Percentiles rank a stretch among this genome's conserved stretches.
These are phyloP conservation scores for Rhynchomys soricoides DNA, from an alignment of 2,113 vertebrate species.

Conservation along the genomic window DNA sequence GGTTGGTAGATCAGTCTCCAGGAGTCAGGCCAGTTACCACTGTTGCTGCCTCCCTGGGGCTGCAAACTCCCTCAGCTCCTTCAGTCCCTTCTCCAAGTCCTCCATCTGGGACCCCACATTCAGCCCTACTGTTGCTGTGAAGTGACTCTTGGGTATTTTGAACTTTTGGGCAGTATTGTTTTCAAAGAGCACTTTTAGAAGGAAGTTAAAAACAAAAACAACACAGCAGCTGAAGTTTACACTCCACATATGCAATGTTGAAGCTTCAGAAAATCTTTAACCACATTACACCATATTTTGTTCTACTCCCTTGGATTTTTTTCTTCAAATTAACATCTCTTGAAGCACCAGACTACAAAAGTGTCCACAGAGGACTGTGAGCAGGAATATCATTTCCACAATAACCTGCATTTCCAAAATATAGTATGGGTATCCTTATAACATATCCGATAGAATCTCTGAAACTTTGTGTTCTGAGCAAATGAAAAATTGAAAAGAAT, in stretches of 20 bases:
- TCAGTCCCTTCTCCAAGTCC: too few species aligned
- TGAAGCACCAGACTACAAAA: neutral
- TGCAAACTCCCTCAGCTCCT: too few species aligned
- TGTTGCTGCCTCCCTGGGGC: too few species aligned
- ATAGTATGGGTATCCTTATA: neutral
- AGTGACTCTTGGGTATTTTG: too few species aligned
- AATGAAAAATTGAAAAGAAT: neutral
- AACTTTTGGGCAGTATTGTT: neutral
- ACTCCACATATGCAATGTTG: neutral
- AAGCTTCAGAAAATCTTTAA: neutral
- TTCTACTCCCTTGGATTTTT: neutral
- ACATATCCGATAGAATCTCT: neutral
- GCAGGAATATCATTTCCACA: neutral
- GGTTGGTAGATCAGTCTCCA: too few species aligned
- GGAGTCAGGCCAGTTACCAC: too few species aligned
- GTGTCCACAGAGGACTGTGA: neutral
- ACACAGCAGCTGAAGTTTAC: neutral
- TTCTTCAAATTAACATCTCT: neutral
- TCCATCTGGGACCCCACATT: too few species aligned
- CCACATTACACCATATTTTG: neutral
- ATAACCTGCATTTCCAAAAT: neutral
- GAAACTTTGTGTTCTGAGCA: neutral
- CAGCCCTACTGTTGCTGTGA: too few species aligned
- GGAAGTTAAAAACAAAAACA: neutral
- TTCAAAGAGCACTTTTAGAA: neutral